Conservation (phyloP, 2,797 vertebrate genomes). For the Tapirus indicus region DNA sequence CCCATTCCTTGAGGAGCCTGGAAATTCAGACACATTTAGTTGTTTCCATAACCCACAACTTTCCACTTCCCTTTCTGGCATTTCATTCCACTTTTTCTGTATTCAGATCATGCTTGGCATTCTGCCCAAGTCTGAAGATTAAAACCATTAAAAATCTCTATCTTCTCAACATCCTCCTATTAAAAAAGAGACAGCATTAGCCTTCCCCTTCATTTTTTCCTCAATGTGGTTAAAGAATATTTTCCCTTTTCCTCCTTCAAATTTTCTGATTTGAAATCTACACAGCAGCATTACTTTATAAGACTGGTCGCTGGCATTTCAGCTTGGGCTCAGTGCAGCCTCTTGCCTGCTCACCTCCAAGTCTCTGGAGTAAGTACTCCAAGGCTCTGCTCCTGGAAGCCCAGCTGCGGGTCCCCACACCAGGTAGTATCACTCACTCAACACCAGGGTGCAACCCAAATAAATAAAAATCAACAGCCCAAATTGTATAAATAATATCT, state of each 20-base stretch:
- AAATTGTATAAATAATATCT: not conserved
- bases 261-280: not conserved
- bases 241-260: not conserved
- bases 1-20: constrained; percentile 12
- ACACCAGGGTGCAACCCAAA: not conserved
- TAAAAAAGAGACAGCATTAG: not conserved
- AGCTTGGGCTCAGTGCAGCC: not conserved
- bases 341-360: not conserved
- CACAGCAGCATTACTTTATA: not conserved
- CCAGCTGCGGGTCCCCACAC: not conserved
- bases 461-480: constrained; percentile 9
- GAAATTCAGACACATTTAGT: not conserved
- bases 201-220: constrained; percentile 9
- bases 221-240: not conserved
- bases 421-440: not conserved
- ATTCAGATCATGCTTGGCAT: constrained; percentile 55
- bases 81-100: constrained; percentile 59
- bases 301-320: not conserved
- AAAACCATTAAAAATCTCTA: constrained; percentile 71
- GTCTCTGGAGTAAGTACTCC: too few relatives aligned
- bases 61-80: constrained; percentile 67
- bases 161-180: constrained; percentile 56
- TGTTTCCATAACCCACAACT: constrained; percentile 59
- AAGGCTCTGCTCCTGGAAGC: not conserved
- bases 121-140: constrained; percentile 70